Evolutionary conservation across 2,113 vertebrate species (phyloP).

Genomic region (Nesoenas mayeri): DNA sequence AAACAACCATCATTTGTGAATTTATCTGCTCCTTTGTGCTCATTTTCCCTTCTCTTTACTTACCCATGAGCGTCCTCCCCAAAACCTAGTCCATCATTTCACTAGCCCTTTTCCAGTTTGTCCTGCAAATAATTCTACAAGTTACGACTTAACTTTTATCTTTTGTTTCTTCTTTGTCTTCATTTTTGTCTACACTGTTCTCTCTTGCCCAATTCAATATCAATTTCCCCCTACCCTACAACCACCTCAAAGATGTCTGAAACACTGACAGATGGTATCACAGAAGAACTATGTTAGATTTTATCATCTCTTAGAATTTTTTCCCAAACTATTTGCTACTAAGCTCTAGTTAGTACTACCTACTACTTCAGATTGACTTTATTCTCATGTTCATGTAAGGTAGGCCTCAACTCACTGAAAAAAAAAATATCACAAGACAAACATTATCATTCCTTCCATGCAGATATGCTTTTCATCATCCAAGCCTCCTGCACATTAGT

Average conservation of each 20-base stretch:
- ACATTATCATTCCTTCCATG: background rate
- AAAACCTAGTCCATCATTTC: background rate
- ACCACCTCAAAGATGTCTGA: background rate
- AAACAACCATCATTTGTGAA: background rate
- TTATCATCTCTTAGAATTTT: background rate
- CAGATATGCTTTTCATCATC: background rate
- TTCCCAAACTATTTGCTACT: background rate
- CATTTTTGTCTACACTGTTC: background rate
- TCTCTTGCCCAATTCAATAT: background rate
- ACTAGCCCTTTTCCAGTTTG: background rate
- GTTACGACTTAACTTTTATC: background rate
- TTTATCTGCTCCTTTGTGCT: background rate
- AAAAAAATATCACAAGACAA: background rate
- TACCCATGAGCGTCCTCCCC: background rate
- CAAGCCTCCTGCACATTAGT: background rate
- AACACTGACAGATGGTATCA: background rate
- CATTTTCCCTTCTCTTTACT: background rate
- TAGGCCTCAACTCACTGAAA: background rate
- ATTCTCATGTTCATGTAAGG: background rate
- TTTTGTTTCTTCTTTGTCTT: accelerated
- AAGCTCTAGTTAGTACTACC: accelerated
- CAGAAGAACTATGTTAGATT: accelerated
- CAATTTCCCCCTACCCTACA: background rate
- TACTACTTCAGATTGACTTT: background rate
- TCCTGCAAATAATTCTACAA: background rate